Evolutionary conservation across 2,113 vertebrate genomes (phyloP).

Genomic region (cat (Felis catus)): F.catus_Fca126_mat1.0 CM031417.1:75051001-75051500

Average conservation of each 20-base stretch:
- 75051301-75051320: neutral
- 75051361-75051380: neutral
- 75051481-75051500: conserved; percentile 39
- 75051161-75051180: neutral
- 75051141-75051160: neutral
- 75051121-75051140: neutral
- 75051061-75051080: neutral
- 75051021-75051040: conserved; percentile 35
- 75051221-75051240: neutral
- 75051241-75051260: neutral
- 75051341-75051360: conserved; percentile 24
- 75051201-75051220: neutral
- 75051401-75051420: conserved; percentile 39
- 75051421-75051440: neutral
- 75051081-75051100: conserved; percentile 23
- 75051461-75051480: neutral
- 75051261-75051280: neutral
- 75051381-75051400: neutral
- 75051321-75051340: neutral
- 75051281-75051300: neutral
- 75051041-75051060: neutral
- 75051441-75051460: neutral
- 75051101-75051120: neutral
- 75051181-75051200: neutral
- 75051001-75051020: neutral